Conservation (phyloP, 2,888 invertebrate species). For the Catocala sponsa region DNA sequence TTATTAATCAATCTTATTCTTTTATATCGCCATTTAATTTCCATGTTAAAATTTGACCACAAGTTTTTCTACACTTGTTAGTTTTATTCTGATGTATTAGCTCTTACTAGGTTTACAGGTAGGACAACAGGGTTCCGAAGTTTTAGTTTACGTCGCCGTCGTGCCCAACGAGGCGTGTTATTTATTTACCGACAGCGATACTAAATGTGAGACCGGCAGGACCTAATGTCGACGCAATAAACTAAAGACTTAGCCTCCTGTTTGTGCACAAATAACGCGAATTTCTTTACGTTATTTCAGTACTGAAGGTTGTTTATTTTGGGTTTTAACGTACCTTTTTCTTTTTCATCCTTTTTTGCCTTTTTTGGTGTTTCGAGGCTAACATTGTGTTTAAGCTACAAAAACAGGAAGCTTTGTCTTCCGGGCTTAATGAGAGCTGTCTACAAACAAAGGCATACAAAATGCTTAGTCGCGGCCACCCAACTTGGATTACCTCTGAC, state of each 20-base stretch:
- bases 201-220: slow-evolving; percentile 23
- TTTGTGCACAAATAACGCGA: slow-evolving; percentile 8
- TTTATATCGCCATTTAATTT: too few species aligned
- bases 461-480: too few species aligned
- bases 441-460: too few species aligned
- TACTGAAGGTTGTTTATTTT: slow-evolving; percentile 3
- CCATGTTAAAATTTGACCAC: too few species aligned
- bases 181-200: slow-evolving; percentile 37
- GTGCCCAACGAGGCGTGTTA: slow-evolving; percentile 30
- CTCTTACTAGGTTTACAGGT: background rate
- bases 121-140: slow-evolving; percentile 14
- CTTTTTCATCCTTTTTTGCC: background rate
- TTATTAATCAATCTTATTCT: too few species aligned
- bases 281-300: slow-evolving; percentile 15
- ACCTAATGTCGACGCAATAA: slow-evolving; percentile 29
- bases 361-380: background rate
- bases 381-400: too few species aligned
- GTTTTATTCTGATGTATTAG: too few species aligned
- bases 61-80: too few species aligned
- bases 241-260: slow-evolving; percentile 8
- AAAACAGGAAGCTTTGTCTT: too few species aligned
- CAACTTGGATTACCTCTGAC: too few species aligned
- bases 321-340: slow-evolving; percentile 3
- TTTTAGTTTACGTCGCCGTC: slow-evolving; percentile 36
- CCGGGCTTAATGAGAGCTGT: too few species aligned